Conservation (phyloP, 2,888 invertebrate genomes). For the Dolichopus griseipennis region DNA sequence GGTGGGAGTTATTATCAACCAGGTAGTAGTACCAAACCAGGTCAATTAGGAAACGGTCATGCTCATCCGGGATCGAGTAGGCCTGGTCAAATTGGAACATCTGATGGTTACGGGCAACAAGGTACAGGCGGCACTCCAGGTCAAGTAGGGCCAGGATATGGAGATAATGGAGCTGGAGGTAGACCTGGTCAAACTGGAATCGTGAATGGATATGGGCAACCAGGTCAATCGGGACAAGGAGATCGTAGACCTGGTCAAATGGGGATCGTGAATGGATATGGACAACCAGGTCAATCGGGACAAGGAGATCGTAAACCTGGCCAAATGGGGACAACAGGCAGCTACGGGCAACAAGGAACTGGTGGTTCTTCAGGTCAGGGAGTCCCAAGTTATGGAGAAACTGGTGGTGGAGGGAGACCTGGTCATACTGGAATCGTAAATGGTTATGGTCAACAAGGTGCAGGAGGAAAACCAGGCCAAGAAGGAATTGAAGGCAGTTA, state of each 20-base stretch:
- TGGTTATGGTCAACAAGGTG: neutral
- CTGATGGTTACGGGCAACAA: neutral
- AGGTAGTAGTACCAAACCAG: neutral
- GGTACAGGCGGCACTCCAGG: neutral
- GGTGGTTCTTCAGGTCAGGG: too few species aligned
- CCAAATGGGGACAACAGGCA: neutral
- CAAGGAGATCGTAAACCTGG: neutral
- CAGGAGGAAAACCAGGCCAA: neutral
- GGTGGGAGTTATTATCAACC: constrained; percentile 8
- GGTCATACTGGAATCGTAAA: neutral
- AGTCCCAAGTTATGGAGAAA: too few species aligned
- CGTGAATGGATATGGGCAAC: constrained; percentile 11
- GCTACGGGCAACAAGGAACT: neutral
- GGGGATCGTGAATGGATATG: constrained; percentile 10
- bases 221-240: neutral
- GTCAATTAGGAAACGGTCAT: neutral
- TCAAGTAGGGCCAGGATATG: neutral
- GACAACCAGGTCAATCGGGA: neutral
- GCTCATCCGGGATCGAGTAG: neutral
- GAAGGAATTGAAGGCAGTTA: constrained; percentile 9
- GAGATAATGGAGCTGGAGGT: neutral
- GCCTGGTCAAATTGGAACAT: neutral
- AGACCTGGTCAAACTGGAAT: constrained; percentile 7
- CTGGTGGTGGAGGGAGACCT: neutral
- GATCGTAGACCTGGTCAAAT: neutral